Evolutionary conservation across 2,113 vertebrate species (phyloP).

Genomic region (Silurus glanis): DNA sequence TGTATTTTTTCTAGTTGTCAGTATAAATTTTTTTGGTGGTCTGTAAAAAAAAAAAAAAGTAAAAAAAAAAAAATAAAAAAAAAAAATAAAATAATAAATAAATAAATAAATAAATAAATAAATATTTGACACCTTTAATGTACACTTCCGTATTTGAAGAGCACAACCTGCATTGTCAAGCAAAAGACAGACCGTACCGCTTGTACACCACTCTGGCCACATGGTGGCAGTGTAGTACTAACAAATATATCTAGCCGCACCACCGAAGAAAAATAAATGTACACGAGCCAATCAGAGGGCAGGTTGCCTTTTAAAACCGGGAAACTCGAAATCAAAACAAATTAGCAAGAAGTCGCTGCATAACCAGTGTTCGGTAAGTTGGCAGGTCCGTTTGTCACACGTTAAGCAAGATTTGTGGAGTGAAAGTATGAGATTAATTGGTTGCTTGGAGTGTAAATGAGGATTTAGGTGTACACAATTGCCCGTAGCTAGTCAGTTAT

Average conservation of each 20-base stretch:
- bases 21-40: neutral
- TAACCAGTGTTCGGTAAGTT: neutral
- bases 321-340: slow-evolving; percentile 24
- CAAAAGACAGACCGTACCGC: neutral
- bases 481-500: too few relatives aligned
- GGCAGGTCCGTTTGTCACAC: neutral
- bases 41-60: neutral
- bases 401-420: neutral
- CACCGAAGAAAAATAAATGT: neutral
- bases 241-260: neutral
- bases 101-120: too few relatives aligned
- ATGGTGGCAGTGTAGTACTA: slow-evolving; percentile 8
- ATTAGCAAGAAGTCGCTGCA: neutral
- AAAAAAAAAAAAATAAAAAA: too few relatives aligned
- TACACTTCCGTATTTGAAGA: neutral
- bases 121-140: neutral
- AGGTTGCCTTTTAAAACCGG: slow-evolving; percentile 54
- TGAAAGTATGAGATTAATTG: neutral
- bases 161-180: neutral
- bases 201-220: neutral
- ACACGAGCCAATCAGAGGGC: slow-evolving; percentile 49
- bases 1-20: too few relatives aligned
- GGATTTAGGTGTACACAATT: neutral
- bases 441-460: neutral
- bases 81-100: too few relatives aligned